Base-by-base conservation (phyloP, 2,797 vertebrate species). In the Gymnoscopelus braueri region DNA sequence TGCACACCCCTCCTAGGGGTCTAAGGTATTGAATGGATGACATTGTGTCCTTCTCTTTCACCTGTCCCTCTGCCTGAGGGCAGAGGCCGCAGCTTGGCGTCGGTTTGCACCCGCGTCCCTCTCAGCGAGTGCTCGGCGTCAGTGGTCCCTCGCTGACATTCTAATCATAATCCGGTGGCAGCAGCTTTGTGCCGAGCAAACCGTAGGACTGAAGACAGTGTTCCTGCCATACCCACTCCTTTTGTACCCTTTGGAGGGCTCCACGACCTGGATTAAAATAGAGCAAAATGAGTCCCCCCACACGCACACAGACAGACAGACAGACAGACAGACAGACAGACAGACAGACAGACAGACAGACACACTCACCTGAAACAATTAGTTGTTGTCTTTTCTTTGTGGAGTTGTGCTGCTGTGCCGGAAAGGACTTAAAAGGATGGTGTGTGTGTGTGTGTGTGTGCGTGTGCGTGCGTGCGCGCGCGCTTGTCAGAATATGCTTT, bases 41-140 rank as follows among this genome's bases (percentile, higher is more conserved):
- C 93, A 93, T 92, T 91, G 87, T 71, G 85, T 86, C 83, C 80
- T 72, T 93, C 74, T 82, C 71, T 86, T 91, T 89, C 83, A 77
- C 75, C 72, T 52, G 61, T 35, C 69, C 78, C 76, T 68, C 78
- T 84, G 57, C 14, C 56, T 63, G 73, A 51, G 74, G 77, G 82
- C 78, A 71, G 77, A 77, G 79, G 84, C 78, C 85, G 65, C 78
- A 78, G 86, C 87, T 82, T 89, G 88, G 87, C 86, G 85, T 90
- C 87, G 88, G 87, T 90, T 82, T 86, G 71, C 85, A 83, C 85
- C 80, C 70, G 88, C 78, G 63, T 87, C 83, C 77, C 86, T 85
- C 82, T 72, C 83, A 90, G 87, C 73, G 55, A 87, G 80, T 77
- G 69, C 81, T 72, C 77, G 26, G 64, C 64, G 44, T 39, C 24